Percentiles rank a stretch among this genome's conserved stretches.
Evolutionary conservation across 2,113 vertebrate genomes (phyloP).

Genomic region (Sapajus apella): DNA sequence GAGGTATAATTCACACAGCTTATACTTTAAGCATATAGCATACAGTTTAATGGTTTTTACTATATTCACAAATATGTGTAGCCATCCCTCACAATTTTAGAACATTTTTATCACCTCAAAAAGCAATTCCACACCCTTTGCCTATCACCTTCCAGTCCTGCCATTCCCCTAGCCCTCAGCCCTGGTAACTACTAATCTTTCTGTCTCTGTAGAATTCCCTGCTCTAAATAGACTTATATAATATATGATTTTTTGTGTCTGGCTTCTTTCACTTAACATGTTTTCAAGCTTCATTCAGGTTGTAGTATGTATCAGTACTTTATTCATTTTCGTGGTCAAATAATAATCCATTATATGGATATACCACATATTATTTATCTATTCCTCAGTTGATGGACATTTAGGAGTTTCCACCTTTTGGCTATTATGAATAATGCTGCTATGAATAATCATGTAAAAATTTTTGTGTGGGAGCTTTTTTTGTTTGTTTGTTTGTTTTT

Average conservation of each 20-base stretch:
- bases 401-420: not conserved
- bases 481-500: not conserved
- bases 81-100: not conserved
- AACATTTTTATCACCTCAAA: not conserved
- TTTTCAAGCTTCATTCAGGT: not conserved
- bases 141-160: not conserved
- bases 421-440: not conserved
- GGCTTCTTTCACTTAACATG: not conserved
- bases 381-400: not conserved
- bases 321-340: not conserved
- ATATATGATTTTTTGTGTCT: not conserved
- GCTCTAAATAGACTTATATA: not conserved
- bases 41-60: not conserved
- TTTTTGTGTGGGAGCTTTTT: too few species aligned
- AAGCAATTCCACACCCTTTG: not conserved
- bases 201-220: not conserved
- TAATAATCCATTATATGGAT: not conserved
- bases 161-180: not conserved
- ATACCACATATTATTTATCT: not conserved
- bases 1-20: not conserved
- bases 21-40: not conserved
- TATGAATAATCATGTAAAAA: not conserved
- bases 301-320: not conserved
- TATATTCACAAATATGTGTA: not conserved
- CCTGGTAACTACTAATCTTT: not conserved